Evolutionary conservation across 1,140 invertebrate genomes (phyloP).

Genomic region (Metopolophium dirhodum): DNA sequence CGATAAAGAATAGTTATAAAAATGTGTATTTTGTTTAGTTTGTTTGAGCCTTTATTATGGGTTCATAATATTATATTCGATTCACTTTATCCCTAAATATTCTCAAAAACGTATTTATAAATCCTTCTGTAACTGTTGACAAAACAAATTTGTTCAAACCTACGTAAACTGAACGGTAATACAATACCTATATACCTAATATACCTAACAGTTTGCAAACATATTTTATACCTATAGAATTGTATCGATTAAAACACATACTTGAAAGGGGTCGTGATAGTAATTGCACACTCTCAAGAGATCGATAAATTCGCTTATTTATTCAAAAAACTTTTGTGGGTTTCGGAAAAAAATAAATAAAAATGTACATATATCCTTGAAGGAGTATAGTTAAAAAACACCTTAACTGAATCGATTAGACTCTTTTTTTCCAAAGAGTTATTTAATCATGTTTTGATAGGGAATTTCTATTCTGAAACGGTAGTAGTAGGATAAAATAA

Average conservation of each 20-base stretch:
- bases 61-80: background rate
- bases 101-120: background rate
- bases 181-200: background rate
- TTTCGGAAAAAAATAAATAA: background rate
- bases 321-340: conserved; percentile 41
- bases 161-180: conserved; percentile 33
- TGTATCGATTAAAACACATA: conserved; percentile 43
- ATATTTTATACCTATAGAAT: background rate
- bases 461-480: conserved; percentile 3
- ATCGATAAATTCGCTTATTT: conserved; percentile 50
- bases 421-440: background rate
- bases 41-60: background rate
- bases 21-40: background rate
- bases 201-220: background rate
- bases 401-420: conserved; percentile 45
- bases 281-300: background rate
- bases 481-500: conserved; percentile 11
- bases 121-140: conserved; percentile 19
- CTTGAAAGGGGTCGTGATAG: conserved; percentile 21
- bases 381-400: conserved; percentile 38
- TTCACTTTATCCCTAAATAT: background rate
- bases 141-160: conserved; percentile 32
- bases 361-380: conserved; percentile 13
- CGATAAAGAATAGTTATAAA: background rate
- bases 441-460: conserved; percentile 35